These are phyloP conservation scores for Lingula anatina DNA, from an alignment of 2,888 invertebrate genomes.

Conservation along the genomic window DNA sequence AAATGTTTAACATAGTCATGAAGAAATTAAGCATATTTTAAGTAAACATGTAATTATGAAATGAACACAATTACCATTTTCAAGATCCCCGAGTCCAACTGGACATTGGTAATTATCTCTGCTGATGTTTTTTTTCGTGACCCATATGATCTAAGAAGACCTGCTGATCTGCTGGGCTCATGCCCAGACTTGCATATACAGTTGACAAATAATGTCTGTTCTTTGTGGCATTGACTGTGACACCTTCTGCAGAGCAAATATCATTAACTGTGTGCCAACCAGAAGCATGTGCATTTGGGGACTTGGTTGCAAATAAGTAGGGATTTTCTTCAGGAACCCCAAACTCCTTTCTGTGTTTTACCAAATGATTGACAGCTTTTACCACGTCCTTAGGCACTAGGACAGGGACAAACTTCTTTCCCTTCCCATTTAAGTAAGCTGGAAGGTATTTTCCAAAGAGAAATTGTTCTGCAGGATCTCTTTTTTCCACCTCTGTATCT, in stretches of 20 bases:
- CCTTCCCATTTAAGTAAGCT: slow-evolving; percentile 13
- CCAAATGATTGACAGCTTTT: slow-evolving; percentile 4
- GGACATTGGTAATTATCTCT: no score
- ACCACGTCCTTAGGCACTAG: slow-evolving; percentile 10
- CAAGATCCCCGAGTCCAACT: no score
- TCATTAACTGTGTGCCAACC: slow-evolving; percentile 14
- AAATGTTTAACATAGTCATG: no score
- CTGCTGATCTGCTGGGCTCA: no score
- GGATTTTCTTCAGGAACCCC: slow-evolving; percentile 8
- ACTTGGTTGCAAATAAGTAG: slow-evolving; percentile 14
- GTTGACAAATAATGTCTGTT: no score
- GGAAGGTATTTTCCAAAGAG: slow-evolving; percentile 7
- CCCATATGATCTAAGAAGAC: no score
- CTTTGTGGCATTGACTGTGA: no score
- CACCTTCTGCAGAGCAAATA: slow-evolving; percentile 10
- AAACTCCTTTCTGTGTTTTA: slow-evolving; percentile 1
- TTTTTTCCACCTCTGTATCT: slow-evolving; percentile 4
- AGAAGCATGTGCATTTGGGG: slow-evolving; percentile 8
- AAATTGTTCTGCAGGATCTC: slow-evolving; percentile 8
- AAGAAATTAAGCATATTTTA: no score
- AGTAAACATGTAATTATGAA: no score
- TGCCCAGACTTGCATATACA: slow-evolving; percentile 13
- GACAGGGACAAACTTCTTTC: slow-evolving; percentile 11
- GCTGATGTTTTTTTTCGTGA: no score
- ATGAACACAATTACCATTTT: no score